Percentiles rank a stretch among this genome's conserved stretches.
phyloP scores from a whole-genome alignment of 2,113 vertebrate species.

The Neotragus moschatus region DNA sequence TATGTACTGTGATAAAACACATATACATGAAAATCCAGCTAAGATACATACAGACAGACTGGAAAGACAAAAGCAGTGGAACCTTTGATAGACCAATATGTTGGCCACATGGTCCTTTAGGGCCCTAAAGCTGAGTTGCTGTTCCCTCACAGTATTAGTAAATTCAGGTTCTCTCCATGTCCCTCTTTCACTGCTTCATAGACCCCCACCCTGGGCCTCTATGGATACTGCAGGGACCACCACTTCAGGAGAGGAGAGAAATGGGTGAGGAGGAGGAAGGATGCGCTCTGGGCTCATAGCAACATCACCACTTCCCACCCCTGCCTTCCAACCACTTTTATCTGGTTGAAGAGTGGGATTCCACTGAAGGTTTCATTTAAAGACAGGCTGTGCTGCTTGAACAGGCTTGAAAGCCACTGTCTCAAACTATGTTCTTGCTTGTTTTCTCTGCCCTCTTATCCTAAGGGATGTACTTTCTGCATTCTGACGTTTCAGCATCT shows the following conservation, averaged over 20 bases:
- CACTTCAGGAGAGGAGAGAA: background rate
- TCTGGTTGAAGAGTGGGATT: too few species aligned
- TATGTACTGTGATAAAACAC: background rate
- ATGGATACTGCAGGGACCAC: too few species aligned
- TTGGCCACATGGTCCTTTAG: background rate
- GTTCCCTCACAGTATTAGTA: background rate
- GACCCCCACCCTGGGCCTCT: background rate
- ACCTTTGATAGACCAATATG: background rate
- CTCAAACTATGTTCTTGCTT: background rate
- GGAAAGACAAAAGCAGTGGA: background rate
- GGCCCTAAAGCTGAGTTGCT: background rate
- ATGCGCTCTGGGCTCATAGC: background rate
- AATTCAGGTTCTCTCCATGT: background rate
- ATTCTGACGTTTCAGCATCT: background rate
- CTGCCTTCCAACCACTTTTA: fast-evolving
- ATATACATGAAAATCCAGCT: background rate
- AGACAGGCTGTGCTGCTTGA: background rate
- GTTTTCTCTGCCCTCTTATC: background rate
- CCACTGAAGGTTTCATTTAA: background rate
- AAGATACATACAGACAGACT: background rate
- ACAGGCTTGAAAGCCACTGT: background rate
- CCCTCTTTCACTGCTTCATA: background rate
- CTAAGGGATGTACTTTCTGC: background rate
- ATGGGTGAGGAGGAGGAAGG: background rate
- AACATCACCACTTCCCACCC: fast-evolving